Base-by-base conservation (phyloP, 2,888 invertebrate species). In the Eulithis testata region DNA sequence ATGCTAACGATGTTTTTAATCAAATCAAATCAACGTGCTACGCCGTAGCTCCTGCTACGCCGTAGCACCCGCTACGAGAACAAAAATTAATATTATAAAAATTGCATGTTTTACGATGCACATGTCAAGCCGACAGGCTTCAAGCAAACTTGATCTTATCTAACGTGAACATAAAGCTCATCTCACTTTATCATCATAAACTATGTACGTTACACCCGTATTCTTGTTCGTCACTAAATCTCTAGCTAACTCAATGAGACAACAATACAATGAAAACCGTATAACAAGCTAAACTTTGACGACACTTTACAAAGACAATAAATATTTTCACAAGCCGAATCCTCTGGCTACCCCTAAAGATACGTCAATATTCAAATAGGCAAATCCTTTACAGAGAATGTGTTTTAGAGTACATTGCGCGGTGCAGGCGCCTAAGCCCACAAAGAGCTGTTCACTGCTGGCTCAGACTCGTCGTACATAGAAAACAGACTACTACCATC, bases 1-100 rank as follows among this genome's bases (percentile, higher is more conserved):
- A 70, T 72, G 71, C 62, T 70, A 72, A 71, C 74, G 68, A 69
- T 72, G 71, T 73, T 76, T 74, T 77, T 72, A 75, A 78, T 77
- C 72, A 75, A 78, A 78, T 78, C 70, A 68, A 73, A 70, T 71
- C 70, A 74, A 55, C 75, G 68, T 31, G 47, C 53, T 59, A 54
- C 55, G 49, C 36, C 54, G 65, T 61, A 61, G 60, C 54, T 36
- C 51, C 11, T 11, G 47, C 63, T 66, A 56, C 59, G 66, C 5
- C 31, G 31, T 31, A 60, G 60, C 54, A 43, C 54, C n/a, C 14
- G 47, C 63, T 66, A 56, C 59, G 66, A 60, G 31, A 27, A n/a
- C 49, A 63, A 60, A 60, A 66, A 60, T 66, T 63, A 60, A 66
- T 60, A 60, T 37, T 60, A 60, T 45, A 60, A 53, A 61, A 65